Evolutionary conservation across 2,888 invertebrate species (phyloP).

Genomic region (Polia nebulosa): DNA sequence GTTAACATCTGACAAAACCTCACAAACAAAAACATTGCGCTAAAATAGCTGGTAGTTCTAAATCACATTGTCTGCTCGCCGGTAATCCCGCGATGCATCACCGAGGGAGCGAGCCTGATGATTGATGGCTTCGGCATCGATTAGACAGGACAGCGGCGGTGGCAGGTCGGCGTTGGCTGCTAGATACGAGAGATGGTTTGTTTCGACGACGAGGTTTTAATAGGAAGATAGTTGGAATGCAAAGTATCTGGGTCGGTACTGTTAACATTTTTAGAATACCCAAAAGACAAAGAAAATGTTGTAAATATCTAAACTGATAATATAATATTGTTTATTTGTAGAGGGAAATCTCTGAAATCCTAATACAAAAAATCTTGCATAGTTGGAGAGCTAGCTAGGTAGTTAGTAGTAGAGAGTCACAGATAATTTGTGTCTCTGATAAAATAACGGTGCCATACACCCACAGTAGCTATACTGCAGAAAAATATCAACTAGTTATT

Average conservation of each 20-base stretch:
- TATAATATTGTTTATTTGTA: too few species aligned
- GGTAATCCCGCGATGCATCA: conserved; percentile 64
- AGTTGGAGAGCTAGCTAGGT: too few species aligned
- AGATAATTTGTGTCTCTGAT: too few species aligned
- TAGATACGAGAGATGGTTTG: conserved; percentile 11
- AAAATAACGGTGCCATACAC: too few species aligned
- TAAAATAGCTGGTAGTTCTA: conserved; percentile 24
- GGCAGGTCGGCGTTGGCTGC: conserved; percentile 26
- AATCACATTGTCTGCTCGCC: conserved; percentile 41
- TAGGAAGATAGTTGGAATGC: neutral
- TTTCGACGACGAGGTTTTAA: neutral
- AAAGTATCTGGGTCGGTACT: too few species aligned
- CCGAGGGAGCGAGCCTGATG: conserved; percentile 45
- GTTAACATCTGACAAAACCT: neutral
- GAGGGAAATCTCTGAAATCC: too few species aligned
- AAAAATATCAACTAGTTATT: neutral
- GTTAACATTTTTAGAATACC: too few species aligned
- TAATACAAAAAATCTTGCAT: too few species aligned
- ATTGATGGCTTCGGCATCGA: conserved; percentile 59
- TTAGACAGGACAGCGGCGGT: conserved; percentile 9
- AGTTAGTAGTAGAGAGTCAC: too few species aligned
- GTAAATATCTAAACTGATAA: too few species aligned
- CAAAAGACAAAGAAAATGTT: too few species aligned
- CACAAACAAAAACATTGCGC: conserved; percentile 9
- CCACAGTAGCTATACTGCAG: too few species aligned